Evolutionary conservation across 2,888 invertebrate species (phyloP), one percentile per base, ranked within the genome.

Genomic region (Odontomyia ornata): DNA sequence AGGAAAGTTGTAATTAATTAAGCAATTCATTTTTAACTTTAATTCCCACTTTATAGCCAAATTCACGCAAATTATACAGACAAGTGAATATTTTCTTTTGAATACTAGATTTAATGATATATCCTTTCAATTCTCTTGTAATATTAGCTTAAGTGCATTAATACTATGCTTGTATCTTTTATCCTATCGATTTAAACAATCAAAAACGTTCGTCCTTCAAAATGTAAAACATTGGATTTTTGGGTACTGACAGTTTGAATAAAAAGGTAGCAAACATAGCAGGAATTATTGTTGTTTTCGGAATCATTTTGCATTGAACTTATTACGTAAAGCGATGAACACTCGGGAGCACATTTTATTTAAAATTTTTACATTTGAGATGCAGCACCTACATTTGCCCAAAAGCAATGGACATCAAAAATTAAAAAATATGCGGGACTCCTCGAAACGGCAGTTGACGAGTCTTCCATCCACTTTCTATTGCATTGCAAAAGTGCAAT

Each of bases 131-230:
- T 64, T 4, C 3, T 13, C 27, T 27, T 23, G 18, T 27, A 30
- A 9, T 67, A 15, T n/a, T 23, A 21, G 30, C 67, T 67, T 67
- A 67, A 67, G 67, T 67, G 43, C 67, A 67, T 67, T 60, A 60
- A 60, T n/a, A 25, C 25, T 60, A 60, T 25, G n/a, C 7, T n/a
- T 67, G 36, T 43, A 13, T 43, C 18, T 67, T 21, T 43, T 64
- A 64, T 23, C 28, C 28, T 64, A n/a, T 15, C 11, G 15, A 15
- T 64, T 64, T 15, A 23, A 64, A 64, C 15, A 7, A 64, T 64
- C 28, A 52, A 52, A 18, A 52, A 52, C 28, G 25, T 64, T 64
- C 21, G 60, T 18, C 7, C 3, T 64, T 30, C 15, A 23, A 7
- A 9, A 52, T 15, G 3, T 52, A 52, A 52, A 52, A n/a, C n/a